Evolutionary conservation across 2,113 vertebrate species (phyloP), one percentile per base, ranked within the genome.

Genomic region (Coracopsis vasa): DNA sequence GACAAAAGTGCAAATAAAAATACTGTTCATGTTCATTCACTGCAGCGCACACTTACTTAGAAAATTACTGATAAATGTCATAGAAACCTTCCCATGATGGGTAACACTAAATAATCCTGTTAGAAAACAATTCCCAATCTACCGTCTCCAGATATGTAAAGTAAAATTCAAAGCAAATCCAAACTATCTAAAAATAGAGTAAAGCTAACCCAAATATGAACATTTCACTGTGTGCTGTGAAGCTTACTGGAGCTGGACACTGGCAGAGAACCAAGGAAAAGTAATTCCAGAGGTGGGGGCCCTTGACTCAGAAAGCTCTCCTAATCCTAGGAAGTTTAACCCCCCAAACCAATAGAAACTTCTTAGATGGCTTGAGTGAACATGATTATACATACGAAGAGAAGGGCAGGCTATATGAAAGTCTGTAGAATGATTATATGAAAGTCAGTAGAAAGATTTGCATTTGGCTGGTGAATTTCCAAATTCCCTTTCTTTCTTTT

Each of bases 201-300:
- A 67, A 92, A 93, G 60, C 19, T 83, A 92, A 94, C 67, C 51
- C 65, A 89, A 89, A 89, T 72, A 86, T 27, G 69, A 93, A 80
- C 54, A 77, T 89, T 83, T 94, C 42, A 27, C 62, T 62, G 85
- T 18, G 29, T 56, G 31, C 50, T 64, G 58, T 73, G 72, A 89
- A 90, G 78, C 60, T 90, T 86, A 88, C 67, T 83, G 62, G 73
- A 92, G 41, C 66, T 83, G 91, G 88, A 73, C 62, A 20, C 21
- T 92, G 94, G 83, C 92, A 93, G 62, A 81, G 16, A 64, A 91
- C 39, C 86, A 96, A 90, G 29, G 16, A 81, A 93, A 92, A 84
- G 39, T 94, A 79, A 95, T 95, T 94, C 83, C 73, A 85, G 39
- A 88, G 54, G 71, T 80, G 48, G 37, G 62, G 50, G 81, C 35